phyloP scores from a whole-genome alignment of 1,140 invertebrate genomes.

The Helicoverpa armigera region DNA sequence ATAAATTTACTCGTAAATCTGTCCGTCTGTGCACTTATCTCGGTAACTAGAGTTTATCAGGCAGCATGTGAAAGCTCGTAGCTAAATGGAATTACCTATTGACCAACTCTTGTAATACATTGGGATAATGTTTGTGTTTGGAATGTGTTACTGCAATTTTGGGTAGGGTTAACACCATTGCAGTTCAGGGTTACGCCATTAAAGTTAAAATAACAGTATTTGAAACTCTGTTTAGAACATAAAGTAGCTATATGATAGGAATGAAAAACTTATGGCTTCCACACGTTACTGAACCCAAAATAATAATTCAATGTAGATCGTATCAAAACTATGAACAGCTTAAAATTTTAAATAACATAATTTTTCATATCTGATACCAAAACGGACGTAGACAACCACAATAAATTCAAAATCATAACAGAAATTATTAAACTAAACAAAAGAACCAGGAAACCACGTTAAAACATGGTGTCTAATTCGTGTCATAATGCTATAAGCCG shows the following conservation, averaged over 20 bases:
- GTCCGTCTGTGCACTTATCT: slow-evolving; percentile 42
- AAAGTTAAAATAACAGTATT: too few relatives aligned
- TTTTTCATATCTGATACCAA: neutral
- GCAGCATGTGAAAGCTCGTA: slow-evolving; percentile 41
- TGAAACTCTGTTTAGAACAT: too few relatives aligned
- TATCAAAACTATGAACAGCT: too few relatives aligned
- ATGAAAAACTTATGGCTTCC: too few relatives aligned
- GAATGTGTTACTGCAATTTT: neutral
- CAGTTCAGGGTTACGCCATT: too few relatives aligned
- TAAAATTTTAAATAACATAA: too few relatives aligned
- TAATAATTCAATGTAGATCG: too few relatives aligned
- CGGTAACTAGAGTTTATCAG: slow-evolving; percentile 47
- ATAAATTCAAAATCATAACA: neutral
- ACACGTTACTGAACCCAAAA: too few relatives aligned
- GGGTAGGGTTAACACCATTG: neutral
- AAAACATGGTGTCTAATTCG: slow-evolving; percentile 4
- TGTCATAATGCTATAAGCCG: slow-evolving; percentile 9
- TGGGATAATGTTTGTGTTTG: slow-evolving; percentile 3
- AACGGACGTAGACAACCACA: neutral
- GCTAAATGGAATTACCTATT: slow-evolving; percentile 36
- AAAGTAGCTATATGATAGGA: too few relatives aligned
- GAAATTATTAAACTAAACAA: neutral
- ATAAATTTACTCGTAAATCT: slow-evolving; percentile 50
- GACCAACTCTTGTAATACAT: slow-evolving; percentile 35
- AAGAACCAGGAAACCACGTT: neutral